Percentiles rank a stretch among this genome's conserved stretches.
Conservation (phyloP, 2,113 vertebrate genomes). For the Bos taurus region DNA sequence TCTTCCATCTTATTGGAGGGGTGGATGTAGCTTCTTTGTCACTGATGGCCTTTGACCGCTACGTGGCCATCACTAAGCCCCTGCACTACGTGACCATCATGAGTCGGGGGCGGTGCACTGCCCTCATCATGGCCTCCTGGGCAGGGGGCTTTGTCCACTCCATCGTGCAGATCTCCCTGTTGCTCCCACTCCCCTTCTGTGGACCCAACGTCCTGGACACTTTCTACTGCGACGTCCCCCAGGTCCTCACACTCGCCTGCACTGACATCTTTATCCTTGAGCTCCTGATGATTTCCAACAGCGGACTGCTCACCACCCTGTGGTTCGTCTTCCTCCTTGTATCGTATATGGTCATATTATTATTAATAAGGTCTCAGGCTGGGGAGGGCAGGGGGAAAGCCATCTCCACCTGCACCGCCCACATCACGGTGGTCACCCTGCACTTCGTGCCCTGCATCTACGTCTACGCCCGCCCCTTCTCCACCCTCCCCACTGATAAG, state of each 20-base stretch:
- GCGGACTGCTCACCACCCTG: slow-evolving; percentile 11
- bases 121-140: slow-evolving; percentile 42
- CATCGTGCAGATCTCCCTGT: slow-evolving; percentile 38
- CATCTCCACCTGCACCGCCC: slow-evolving; percentile 66
- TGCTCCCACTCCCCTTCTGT: slow-evolving; percentile 62
- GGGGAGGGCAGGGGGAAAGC: slow-evolving; percentile 41
- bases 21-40: slow-evolving; percentile 47
- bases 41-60: slow-evolving; percentile 56
- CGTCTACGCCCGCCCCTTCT: slow-evolving; percentile 61
- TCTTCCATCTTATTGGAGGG: slow-evolving; percentile 67
- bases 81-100: slow-evolving; percentile 61
- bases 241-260: slow-evolving; percentile 62
- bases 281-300: slow-evolving; percentile 54
- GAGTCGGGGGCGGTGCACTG: background rate
- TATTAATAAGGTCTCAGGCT: background rate
- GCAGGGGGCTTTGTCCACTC: slow-evolving; percentile 57
- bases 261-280: slow-evolving; percentile 20
- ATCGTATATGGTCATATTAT: slow-evolving; percentile 49
- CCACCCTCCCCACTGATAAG: slow-evolving; percentile 53
- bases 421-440: slow-evolving; percentile 63
- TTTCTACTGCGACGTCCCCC: slow-evolving; percentile 69
- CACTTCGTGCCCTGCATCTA: slow-evolving; percentile 66
- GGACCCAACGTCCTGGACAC: slow-evolving; percentile 56
- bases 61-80: slow-evolving; percentile 59
- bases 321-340: slow-evolving; percentile 51